Evolutionary conservation across 2,888 invertebrate genomes (phyloP).

Genomic region (Phaonia tiefii): DNA sequence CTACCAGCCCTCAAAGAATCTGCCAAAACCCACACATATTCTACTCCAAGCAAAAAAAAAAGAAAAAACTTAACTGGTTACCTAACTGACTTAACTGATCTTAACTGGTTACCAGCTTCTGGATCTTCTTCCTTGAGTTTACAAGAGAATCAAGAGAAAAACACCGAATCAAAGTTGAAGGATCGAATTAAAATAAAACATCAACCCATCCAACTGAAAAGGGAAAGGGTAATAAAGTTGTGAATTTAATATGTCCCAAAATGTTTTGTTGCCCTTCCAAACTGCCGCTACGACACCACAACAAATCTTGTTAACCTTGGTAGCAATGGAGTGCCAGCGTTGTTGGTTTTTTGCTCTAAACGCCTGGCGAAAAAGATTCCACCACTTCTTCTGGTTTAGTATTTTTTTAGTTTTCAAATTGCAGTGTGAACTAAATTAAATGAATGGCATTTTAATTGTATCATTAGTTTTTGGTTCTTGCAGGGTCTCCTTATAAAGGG

Average conservation of each 20-base stretch:
- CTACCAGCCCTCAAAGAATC: no score
- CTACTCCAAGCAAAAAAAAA: no score
- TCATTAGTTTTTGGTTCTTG: constrained; percentile 16
- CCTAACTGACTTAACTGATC: no score
- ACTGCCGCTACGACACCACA: neutral
- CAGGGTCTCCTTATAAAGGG: neutral
- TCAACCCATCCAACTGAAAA: neutral
- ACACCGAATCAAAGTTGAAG: no score
- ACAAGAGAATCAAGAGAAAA: neutral
- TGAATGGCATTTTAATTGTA: constrained; percentile 33
- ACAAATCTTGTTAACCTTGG: constrained; percentile 32
- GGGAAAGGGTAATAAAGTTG: constrained; percentile 29
- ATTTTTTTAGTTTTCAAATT: neutral
- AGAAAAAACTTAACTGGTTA: no score
- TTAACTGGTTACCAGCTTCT: constrained; percentile 17
- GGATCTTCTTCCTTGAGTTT: neutral
- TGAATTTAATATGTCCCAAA: constrained; percentile 27
- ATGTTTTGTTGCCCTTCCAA: constrained; percentile 12
- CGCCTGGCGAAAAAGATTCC: constrained; percentile 24
- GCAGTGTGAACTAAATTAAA: constrained; percentile 17
- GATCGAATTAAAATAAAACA: neutral
- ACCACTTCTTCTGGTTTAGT: neutral
- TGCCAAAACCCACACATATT: no score
- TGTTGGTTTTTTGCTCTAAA: neutral
- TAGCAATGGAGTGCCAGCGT: neutral